A percentile compares a stretch with the other conserved stretches of the same genome.
Conservation (phyloP, 2,113 vertebrate genomes). For the Myanophis thanlyinensis region DNA sequence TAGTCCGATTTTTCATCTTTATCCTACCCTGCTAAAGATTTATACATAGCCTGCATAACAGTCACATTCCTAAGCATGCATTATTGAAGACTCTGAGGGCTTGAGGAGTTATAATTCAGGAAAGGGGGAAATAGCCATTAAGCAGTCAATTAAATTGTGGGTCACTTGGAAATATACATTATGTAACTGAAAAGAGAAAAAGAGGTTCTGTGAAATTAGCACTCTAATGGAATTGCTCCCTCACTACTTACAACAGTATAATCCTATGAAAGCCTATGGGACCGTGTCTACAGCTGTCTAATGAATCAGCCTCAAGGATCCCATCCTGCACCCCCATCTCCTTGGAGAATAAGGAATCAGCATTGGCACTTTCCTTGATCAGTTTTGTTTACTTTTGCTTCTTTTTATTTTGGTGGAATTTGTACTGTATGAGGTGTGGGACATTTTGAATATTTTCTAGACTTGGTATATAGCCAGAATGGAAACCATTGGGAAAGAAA, state of each 20-base stretch:
- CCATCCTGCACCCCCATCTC: background rate
- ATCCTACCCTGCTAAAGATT: background rate
- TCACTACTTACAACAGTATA: background rate
- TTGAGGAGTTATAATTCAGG: background rate
- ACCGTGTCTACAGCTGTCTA: background rate
- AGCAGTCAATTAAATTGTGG: background rate
- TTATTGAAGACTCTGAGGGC: background rate
- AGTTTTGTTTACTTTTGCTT: background rate
- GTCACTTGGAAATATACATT: background rate
- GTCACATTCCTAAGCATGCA: accelerated
- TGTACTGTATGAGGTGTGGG: accelerated
- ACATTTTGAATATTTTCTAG: background rate
- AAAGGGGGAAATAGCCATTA: background rate
- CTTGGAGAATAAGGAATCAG: background rate
- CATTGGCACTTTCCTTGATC: background rate
- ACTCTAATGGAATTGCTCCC: background rate
- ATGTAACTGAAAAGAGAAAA: background rate
- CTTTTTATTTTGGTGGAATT: background rate
- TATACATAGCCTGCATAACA: background rate
- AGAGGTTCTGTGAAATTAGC: background rate
- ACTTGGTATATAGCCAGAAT: background rate
- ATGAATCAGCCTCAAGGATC: background rate
- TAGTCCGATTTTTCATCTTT: slow-evolving; percentile 1
- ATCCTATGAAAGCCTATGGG: background rate
- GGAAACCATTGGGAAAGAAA: background rate